Base-by-base conservation (phyloP, 1,140 invertebrate genomes). In the Aethina tumida region DNA sequence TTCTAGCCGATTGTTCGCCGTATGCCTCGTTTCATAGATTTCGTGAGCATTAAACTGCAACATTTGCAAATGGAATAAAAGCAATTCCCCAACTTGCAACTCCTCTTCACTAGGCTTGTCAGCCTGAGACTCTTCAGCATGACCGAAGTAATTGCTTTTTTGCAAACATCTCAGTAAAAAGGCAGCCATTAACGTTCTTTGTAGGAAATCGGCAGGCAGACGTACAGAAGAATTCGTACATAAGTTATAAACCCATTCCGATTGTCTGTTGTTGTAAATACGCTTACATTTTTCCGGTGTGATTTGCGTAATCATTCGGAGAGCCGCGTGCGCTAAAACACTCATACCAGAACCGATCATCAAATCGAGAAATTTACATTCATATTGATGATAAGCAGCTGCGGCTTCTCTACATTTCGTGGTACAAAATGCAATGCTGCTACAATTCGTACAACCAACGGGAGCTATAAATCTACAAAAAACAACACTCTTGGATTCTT, bases 41-140 rank as follows among this genome's bases (percentile, higher is more conserved):
- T 91, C 86, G 58, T 92, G 87, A 1, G 86, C 86, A 63, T 92
- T 92, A 62, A 89, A 93, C 47, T 90, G 87, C 2, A 91, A 59
- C 29, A 89, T 70, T 64, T 88, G 82, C 2, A 91, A 67, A 52
- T 87, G 73, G 20, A 74, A 71, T 1, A 88, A 59, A 10, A 92
- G 58, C 10, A 87, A 60, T 9, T 75, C 69, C 6, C 65, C 73
- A 14, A 81, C 68, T 24, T 65, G 60, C 14, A 67, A 56, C 53
- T 80, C 72, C 2, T 67, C 66, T 56, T 68, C 62, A 0, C 58
- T 66, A 10, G 57, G 69, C 58, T 58, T 59, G 5, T 34, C 17
- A 20, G 21, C 24, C 14, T 8, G 15, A 25, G 27, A 28, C 29
- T 19, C 10, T 4, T 31, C 32, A 24, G 22, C 22, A 13, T 5